Base-by-base conservation (phyloP, 1,140 invertebrate species). In the Pseudomyrmex flavicornis region DNA sequence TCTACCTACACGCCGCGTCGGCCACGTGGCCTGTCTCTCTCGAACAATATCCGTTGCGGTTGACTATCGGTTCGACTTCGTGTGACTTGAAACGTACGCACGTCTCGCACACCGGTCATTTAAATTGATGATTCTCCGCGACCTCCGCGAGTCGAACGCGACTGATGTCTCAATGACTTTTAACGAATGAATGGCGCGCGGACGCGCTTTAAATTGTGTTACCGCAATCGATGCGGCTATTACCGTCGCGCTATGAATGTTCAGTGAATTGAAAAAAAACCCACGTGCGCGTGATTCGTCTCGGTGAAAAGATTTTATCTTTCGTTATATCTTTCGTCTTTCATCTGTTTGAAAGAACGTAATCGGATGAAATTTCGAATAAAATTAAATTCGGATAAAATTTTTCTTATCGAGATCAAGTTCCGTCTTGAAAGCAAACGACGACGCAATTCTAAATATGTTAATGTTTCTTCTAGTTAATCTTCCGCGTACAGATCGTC, bases 11-110 rank as follows among this genome's bases (percentile, higher is more conserved):
- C 46, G 46, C 12, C 10, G 17, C 10, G 48, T 73, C 52, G 70
- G 8, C 15, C 83, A 59, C 70, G 86, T 85, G 61, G 72, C 10
- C 1, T 26, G n/a, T 26, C 48, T 44, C 2, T 68, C 2, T 68
- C n/a, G 73, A 83, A 88, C 87, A 88, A 88, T 85, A 58, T 56
- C 44, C 59, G n/a, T 7, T 50, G 17, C 74, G 50, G 56, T 22
- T 15, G 66, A 82, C 74, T 56, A 87, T 87, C 69, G 59, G 0
- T 44, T 26, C 35, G 1, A 26, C 61, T 82, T 63, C 70, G 12
- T 35, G 12, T 13, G 26, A 26, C 50, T 50, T 2, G 1, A 46
- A 61, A n/a, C 59, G 46, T 44, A 8, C 17, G 10, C 35, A 7
- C 35, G 10, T 76, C 50, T 46, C 15, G 56, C 10, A 20, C 35